These are phyloP conservation scores for Clistopyga incitator DNA, from an alignment of 2,888 invertebrate species.

Conservation along the genomic window DNA sequence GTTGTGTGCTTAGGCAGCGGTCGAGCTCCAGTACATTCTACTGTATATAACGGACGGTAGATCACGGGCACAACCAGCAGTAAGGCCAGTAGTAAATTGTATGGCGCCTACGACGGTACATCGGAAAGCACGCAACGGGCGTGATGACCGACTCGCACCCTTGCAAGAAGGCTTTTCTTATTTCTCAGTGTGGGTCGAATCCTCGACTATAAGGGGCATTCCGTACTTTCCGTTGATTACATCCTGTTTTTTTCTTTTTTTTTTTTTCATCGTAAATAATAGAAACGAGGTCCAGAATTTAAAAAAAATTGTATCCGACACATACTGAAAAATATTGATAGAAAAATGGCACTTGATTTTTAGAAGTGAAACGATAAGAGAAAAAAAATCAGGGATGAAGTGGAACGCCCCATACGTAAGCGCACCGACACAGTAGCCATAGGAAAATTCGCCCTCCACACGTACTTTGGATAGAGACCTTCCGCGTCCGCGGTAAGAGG, in stretches of 20 bases:
- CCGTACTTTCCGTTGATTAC: too few relatives aligned
- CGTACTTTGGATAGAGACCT: background rate
- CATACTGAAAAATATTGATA: background rate
- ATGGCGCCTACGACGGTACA: conserved; percentile 9
- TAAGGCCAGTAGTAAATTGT: conserved; percentile 45
- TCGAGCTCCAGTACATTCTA: background rate
- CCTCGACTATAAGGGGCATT: too few relatives aligned
- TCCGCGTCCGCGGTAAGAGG: background rate
- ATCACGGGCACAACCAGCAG: conserved; percentile 21
- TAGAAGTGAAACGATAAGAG: too few relatives aligned
- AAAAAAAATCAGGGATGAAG: too few relatives aligned
- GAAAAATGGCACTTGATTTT: background rate
- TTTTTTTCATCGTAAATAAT: too few relatives aligned
- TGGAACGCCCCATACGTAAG: background rate
- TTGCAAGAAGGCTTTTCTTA: conserved; percentile 8
- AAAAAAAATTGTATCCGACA: too few relatives aligned
- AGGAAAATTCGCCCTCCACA: conserved; percentile 22
- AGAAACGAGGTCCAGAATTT: too few relatives aligned
- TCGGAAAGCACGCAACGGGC: background rate
- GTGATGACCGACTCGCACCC: conserved; percentile 23
- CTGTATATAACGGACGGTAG: background rate
- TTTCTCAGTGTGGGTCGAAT: conserved; percentile 6
- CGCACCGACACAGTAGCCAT: background rate
- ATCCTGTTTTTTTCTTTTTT: too few relatives aligned
- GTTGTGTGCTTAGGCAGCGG: background rate